phyloP scores from a whole-genome alignment of 2,797 vertebrate species.

The Pseudochirops cupreus region DNA sequence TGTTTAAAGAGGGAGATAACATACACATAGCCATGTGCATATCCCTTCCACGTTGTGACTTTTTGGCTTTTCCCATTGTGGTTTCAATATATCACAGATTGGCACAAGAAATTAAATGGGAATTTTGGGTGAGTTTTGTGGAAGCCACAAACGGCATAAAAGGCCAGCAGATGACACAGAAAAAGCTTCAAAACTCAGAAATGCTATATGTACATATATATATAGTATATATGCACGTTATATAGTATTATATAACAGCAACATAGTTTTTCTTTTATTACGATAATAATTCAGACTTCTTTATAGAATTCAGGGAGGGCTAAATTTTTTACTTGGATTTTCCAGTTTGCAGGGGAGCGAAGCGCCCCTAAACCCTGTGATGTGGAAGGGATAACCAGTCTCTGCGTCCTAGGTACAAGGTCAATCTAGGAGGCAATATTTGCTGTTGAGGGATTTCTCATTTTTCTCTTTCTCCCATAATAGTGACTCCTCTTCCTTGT shows the following conservation, averaged over 20 bases:
- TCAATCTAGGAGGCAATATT: background rate
- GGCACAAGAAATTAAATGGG: background rate
- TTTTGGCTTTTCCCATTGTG: background rate
- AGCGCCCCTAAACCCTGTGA: no score
- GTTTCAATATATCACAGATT: background rate
- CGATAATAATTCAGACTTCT: background rate
- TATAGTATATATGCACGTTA: no score
- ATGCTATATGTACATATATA: background rate
- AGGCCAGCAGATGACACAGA: background rate
- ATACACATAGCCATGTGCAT: background rate
- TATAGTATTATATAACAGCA: background rate
- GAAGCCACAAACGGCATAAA: background rate
- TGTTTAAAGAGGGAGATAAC: background rate
- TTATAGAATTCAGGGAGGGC: background rate
- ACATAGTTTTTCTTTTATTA: background rate
- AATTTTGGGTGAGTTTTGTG: background rate
- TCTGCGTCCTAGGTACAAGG: background rate
- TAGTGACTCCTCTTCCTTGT: background rate
- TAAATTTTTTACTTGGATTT: background rate
- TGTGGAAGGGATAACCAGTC: background rate
- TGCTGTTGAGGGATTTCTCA: background rate
- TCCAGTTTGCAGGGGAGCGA: rapidly evolving
- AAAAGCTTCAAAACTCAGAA: background rate
- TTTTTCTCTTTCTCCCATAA: background rate
- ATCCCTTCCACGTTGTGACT: background rate